These are phyloP conservation scores for Troides oblongomaculatus DNA, from an alignment of 2,888 invertebrate genomes.

Conservation along the genomic window DNA sequence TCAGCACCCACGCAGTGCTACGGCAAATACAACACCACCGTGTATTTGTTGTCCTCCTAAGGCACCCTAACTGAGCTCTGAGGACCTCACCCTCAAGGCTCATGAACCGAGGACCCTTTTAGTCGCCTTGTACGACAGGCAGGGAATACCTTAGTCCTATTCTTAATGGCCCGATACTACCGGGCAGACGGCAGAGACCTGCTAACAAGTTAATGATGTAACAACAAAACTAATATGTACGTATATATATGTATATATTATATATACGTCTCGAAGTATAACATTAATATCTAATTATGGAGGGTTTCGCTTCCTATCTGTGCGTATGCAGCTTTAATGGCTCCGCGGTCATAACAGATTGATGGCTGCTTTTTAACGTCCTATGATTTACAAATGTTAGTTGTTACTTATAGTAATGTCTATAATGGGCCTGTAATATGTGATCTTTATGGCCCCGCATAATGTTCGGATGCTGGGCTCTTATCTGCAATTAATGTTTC, in stretches of 20 bases:
- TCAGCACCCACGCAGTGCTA: too few species aligned
- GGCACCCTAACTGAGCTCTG: too few species aligned
- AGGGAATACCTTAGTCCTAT: too few species aligned
- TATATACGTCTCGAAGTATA: neutral
- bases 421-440: constrained; percentile 37
- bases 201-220: too few species aligned
- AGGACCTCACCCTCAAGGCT: too few species aligned
- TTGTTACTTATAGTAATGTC: constrained; percentile 36
- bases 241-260: neutral
- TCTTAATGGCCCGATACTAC: too few species aligned
- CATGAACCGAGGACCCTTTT: too few species aligned
- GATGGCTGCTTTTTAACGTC: constrained; percentile 39
- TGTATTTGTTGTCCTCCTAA: too few species aligned
- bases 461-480: constrained; percentile 2
- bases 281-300: constrained; percentile 18
- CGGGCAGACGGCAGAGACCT: too few species aligned
- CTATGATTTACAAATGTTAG: constrained; percentile 35
- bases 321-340: constrained; percentile 55
- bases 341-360: constrained; percentile 45
- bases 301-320: constrained; percentile 17
- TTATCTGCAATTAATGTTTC: constrained; percentile 1
- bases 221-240: too few species aligned
- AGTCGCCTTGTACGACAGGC: too few species aligned
- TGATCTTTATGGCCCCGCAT: constrained; percentile 34
- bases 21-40: too few species aligned